These are phyloP conservation scores for Stenchaetothrips biformis DNA, from an alignment of 2,888 invertebrate species.

Conservation along the genomic window DNA sequence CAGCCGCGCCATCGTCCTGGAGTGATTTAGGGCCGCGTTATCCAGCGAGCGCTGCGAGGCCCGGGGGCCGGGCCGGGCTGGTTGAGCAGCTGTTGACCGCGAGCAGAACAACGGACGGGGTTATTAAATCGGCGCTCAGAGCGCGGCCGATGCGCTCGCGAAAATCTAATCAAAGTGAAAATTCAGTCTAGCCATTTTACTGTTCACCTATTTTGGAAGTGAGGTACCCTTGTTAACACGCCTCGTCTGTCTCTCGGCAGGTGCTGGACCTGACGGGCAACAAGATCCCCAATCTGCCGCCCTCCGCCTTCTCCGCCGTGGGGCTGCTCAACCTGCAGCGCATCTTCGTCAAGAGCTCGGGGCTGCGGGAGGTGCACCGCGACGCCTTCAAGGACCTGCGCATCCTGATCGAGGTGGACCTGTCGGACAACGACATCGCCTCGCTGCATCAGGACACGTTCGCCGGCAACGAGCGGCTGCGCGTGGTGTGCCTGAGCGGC, in stretches of 20 bases:
- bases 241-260: constrained; percentile 14
- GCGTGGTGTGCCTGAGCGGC: constrained; percentile 71
- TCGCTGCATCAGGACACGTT: constrained; percentile 74
- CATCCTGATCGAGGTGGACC: constrained; percentile 80
- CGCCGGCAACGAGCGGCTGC: constrained; percentile 74
- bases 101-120: no score
- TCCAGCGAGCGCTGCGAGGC: no score
- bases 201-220: no score
- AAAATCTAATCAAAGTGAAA: no score
- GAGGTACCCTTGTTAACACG: neutral
- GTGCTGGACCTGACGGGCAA: constrained; percentile 81
- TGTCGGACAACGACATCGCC: constrained; percentile 74
- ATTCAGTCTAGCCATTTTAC: no score
- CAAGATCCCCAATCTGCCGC: constrained; percentile 66
- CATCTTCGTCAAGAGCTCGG: constrained; percentile 70
- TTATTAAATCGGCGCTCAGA: no score
- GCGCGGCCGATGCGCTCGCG: no score
- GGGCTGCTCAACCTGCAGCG: constrained; percentile 80
- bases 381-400: constrained; percentile 83
- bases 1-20: no score
- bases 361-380: constrained; percentile 68
- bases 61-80: no score
- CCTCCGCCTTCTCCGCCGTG: constrained; percentile 71
- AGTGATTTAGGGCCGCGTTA: no score
- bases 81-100: no score